These are phyloP conservation scores for Pedicia rivosa DNA, from an alignment of 2,888 invertebrate species.

Conservation along the genomic window DNA sequence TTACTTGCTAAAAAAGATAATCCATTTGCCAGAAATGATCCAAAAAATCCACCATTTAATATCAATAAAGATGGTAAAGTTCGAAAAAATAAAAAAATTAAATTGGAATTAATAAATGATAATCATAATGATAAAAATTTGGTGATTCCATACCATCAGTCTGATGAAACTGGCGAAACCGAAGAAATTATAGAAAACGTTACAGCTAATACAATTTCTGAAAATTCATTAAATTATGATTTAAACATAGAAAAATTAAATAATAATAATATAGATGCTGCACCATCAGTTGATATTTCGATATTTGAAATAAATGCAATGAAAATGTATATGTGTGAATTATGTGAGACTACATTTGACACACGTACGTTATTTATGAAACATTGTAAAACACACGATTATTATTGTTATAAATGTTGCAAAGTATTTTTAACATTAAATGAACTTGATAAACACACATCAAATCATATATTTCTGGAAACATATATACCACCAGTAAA, in stretches of 20 bases:
- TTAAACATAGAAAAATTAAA: background rate
- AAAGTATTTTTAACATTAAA: conserved; percentile 1
- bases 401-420: conserved; percentile 5
- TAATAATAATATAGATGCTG: background rate
- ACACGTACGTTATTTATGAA: too few species aligned
- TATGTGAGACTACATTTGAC: too few species aligned
- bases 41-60: background rate
- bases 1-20: background rate
- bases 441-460: conserved; percentile 2
- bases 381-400: background rate
- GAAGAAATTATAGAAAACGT: background rate
- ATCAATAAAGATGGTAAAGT: background rate
- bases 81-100: too few species aligned
- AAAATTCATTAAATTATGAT: background rate
- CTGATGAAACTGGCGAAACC: background rate
- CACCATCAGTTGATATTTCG: background rate
- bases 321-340: background rate
- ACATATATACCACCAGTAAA: background rate
- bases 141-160: too few species aligned
- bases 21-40: conserved; percentile 1
- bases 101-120: too few species aligned
- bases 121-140: too few species aligned
- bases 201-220: background rate
- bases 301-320: background rate
- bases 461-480: background rate